Evolutionary conservation across 2,888 invertebrate genomes (phyloP).

Genomic region (Agonopterix heracliana): DNA sequence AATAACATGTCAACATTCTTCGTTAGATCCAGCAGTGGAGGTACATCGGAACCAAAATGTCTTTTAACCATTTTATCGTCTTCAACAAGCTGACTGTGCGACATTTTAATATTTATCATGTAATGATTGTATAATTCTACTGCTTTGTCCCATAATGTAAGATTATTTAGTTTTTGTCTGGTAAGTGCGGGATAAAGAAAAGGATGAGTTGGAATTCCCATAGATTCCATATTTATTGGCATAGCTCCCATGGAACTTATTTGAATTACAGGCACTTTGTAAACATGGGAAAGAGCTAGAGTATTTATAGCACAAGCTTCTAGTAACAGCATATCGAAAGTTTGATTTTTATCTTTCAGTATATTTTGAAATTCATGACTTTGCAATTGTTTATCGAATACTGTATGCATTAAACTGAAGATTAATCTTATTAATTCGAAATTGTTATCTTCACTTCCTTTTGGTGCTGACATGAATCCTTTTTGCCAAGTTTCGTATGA

Average conservation of each 20-base stretch:
- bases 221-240: conserved; percentile 12
- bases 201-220: conserved; percentile 35
- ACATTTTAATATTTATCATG: conserved; percentile 6
- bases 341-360: conserved; percentile 17
- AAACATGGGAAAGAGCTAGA: conserved; percentile 23
- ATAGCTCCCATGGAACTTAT: conserved; percentile 32
- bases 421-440: conserved; percentile 10
- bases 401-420: conserved; percentile 6
- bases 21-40: conserved; percentile 21
- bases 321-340: conserved; percentile 32
- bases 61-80: conserved; percentile 15
- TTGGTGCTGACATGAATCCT: conserved; percentile 5
- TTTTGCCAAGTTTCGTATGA: conserved; percentile 29
- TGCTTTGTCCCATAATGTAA: conserved; percentile 30
- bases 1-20: conserved; percentile 47
- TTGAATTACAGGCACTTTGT: conserved; percentile 29
- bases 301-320: conserved; percentile 24
- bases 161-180: conserved; percentile 24
- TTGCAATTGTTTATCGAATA: conserved; percentile 22
- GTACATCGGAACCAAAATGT: conserved; percentile 26
- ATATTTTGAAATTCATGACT: conserved; percentile 21
- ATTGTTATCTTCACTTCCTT: conserved; percentile 12
- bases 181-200: conserved; percentile 27
- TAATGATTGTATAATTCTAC: conserved; percentile 21
- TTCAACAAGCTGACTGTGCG: neutral